Evolutionary conservation across 2,113 vertebrate genomes (phyloP).

Genomic region (Athene cunicularia): DNA sequence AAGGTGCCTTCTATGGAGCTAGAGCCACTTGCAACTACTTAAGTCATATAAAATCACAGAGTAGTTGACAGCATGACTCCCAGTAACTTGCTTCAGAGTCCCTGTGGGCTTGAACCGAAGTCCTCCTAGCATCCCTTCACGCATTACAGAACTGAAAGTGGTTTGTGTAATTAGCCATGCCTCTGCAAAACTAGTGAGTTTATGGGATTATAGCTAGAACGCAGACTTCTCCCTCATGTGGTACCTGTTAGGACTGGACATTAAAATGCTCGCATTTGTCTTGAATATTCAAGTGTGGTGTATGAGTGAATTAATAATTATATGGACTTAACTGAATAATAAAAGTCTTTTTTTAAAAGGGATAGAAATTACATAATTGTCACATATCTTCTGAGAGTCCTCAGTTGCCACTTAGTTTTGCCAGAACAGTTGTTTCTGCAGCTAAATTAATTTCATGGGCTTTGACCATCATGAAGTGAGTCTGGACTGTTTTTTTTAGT

Average conservation of each 20-base stretch:
- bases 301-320: background rate
- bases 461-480: background rate
- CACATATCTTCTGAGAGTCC: background rate
- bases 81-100: background rate
- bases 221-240: background rate
- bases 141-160: background rate
- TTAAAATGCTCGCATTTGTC: background rate
- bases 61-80: background rate
- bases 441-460: constrained; percentile 4
- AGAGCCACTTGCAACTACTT: background rate
- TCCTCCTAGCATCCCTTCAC: background rate
- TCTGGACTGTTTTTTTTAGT: background rate
- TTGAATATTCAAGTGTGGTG: background rate
- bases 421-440: background rate
- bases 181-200: background rate
- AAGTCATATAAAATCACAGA: background rate
- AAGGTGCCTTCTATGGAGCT: background rate
- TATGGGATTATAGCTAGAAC: background rate
- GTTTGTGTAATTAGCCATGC: background rate
- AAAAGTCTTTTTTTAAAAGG: background rate
- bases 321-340: background rate
- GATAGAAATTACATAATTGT: background rate
- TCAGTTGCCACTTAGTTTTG: background rate
- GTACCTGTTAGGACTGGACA: background rate
- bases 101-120: background rate